Conservation (phyloP, 2,888 invertebrate species). For the Luperina nickerlii region DNA sequence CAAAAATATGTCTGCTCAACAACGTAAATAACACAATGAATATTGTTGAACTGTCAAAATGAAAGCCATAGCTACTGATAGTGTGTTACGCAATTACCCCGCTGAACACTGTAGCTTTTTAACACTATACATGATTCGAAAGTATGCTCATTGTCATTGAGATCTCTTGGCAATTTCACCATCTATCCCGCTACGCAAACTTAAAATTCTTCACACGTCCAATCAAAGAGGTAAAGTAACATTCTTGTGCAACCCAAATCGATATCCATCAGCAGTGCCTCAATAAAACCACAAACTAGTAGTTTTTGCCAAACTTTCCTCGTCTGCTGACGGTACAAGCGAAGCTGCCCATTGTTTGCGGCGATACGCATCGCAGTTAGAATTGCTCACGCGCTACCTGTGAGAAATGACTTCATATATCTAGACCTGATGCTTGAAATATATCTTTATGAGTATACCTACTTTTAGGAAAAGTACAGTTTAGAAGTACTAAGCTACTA, state of each 20-base stretch:
- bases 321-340: constrained; percentile 71
- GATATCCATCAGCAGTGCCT: constrained; percentile 27
- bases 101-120: not conserved
- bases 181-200: not conserved
- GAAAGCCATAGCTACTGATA: not conserved
- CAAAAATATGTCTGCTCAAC: not conserved
- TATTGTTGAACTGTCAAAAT: not conserved
- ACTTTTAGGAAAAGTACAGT: constrained; percentile 4
- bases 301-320: constrained; percentile 53
- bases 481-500: not conserved
- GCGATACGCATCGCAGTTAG: constrained; percentile 78
- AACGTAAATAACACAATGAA: not conserved
- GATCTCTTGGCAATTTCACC: not conserved
- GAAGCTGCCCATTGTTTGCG: constrained; percentile 75
- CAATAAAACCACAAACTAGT: constrained; percentile 17
- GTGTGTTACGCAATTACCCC: not conserved
- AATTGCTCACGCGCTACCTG: constrained; percentile 75
- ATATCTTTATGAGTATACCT: constrained; percentile 22
- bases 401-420: constrained; percentile 69
- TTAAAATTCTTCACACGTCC: constrained; percentile 2
- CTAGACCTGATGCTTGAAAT: constrained; percentile 42
- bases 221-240: not conserved
- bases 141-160: not conserved
- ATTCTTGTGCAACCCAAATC: constrained; percentile 15
- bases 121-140: not conserved